Evolutionary conservation across 2,113 vertebrate species (phyloP).

Genomic region (Blennius ocellaris): DNA sequence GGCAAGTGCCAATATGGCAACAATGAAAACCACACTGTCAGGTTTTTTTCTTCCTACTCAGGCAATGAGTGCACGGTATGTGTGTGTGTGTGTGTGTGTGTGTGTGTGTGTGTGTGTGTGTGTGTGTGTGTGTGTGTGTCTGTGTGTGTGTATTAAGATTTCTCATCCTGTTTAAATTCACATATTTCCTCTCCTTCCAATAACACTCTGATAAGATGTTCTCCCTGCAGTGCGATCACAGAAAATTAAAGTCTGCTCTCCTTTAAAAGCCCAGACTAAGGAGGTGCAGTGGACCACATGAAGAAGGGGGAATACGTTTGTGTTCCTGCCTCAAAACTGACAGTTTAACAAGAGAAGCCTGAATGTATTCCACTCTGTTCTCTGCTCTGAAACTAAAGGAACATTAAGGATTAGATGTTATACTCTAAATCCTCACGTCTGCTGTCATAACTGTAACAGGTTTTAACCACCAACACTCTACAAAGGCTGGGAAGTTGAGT

Average conservation of each 20-base stretch:
- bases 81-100: not conserved
- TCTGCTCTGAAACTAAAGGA: not conserved
- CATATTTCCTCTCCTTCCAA: not conserved
- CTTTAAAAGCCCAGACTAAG: not conserved
- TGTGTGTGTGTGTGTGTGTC: not conserved
- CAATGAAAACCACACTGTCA: slow-evolving; percentile 10
- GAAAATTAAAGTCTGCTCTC: not conserved
- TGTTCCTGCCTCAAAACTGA: not conserved
- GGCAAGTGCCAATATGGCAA: not conserved
- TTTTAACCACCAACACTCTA: too few species aligned
- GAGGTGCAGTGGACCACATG: not conserved
- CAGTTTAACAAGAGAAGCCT: not conserved
- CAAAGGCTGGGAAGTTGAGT: too few species aligned
- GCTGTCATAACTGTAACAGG: too few species aligned
- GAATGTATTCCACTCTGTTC: not conserved
- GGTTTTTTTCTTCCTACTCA: not conserved
- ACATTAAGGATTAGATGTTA: not conserved
- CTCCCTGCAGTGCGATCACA: not conserved
- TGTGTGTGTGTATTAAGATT: not conserved
- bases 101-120: not conserved
- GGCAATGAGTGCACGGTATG: not conserved
- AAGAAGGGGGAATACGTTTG: not conserved
- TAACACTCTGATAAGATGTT: not conserved
- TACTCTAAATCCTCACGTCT: too few species aligned
- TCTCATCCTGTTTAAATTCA: slow-evolving; percentile 8